Base-by-base conservation (phyloP, 2,113 vertebrate genomes). In the Alethe diademata region DNA sequence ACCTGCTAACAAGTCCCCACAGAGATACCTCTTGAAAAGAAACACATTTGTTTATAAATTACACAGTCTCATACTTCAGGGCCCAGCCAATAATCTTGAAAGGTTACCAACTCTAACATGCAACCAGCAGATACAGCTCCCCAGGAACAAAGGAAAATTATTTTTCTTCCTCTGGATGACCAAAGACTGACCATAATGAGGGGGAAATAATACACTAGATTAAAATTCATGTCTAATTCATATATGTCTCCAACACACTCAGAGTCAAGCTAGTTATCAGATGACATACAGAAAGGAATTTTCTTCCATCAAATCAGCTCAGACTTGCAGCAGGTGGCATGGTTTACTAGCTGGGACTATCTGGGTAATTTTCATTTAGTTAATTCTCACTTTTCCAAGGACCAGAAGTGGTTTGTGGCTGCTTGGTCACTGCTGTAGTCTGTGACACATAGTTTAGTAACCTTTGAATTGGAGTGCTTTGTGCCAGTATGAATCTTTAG, bases 1-100 rank as follows among this genome's bases (percentile, higher is more conserved):
- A 12, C 3, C 12, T 11, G 17, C 1, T 1, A 8, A 75, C 12
- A 58, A 7, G 29, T 35, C 2, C 8, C 14, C 7, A 11, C 12
- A 56, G 13, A 83, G 16, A 72, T 3, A 48, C 1, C 8, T 60
- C 69, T 48, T 80, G 15, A 61, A 91, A 94, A 60, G 6, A 60
- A 15, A 88, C 14, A 62, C 11, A 33, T 40, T 33, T 54, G 9
- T 71, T 67, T 83, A 70, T 36, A 57, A 85, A 78, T 53, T 35
- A 42, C 26, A 88, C 19, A 40, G 29, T 67, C 22, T 78, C 60
- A 74, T 19, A n/a, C 16, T 58, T 71, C 71, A 60, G 26, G 19
- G 47, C 36, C 16, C 36, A 78, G n/a, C 2, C 14, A 72, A n/a
- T 26, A 51, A 35, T 31, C 40, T 51, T 29, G 36, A 54, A 74